Percentiles rank a stretch among this genome's conserved stretches.
phyloP scores from a whole-genome alignment of 37 sponge, comb jelly and placozoan species.

The Tethya wilhelma region DNA sequence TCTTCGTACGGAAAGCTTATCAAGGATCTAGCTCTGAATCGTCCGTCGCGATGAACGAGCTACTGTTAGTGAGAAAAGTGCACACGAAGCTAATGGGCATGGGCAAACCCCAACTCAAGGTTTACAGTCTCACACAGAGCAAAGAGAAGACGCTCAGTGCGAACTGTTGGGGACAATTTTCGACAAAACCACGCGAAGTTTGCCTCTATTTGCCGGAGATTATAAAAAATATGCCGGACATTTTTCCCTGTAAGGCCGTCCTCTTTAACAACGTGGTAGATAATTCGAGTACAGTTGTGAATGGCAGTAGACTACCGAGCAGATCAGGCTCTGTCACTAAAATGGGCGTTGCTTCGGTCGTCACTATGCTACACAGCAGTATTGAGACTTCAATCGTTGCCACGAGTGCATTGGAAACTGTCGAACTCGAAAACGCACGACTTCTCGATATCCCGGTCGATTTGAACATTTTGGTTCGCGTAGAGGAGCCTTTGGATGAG shows the following conservation, averaged over 20 bases:
- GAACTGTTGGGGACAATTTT: conserved; percentile 58
- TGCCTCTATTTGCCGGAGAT: conserved; percentile 63
- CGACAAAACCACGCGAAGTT: conserved; percentile 62
- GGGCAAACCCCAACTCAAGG: conserved; percentile 43
- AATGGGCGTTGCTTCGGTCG: not conserved
- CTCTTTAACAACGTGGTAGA: conserved; percentile 8
- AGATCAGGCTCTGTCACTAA: not conserved
- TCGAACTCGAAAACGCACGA: not conserved
- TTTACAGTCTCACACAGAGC: conserved; percentile 28
- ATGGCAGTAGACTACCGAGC: not conserved
- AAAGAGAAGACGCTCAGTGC: conserved; percentile 42
- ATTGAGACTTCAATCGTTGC: conserved; percentile 42
- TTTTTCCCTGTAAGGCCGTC: conserved; percentile 44
- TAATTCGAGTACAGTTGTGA: not conserved
- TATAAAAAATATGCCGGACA: conserved; percentile 40
- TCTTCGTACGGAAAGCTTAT: conserved; percentile 45
- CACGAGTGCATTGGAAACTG: conserved; percentile 25
- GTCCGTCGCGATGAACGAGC: conserved; percentile 52
- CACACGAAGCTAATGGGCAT: conserved; percentile 9
- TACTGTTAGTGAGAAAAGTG: conserved; percentile 35
- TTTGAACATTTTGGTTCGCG: conserved; percentile 44
- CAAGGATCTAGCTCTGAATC: conserved; percentile 36
- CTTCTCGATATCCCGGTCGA: conserved; percentile 58
- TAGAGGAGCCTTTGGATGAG: not conserved
- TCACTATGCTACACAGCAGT: conserved; percentile 30